Evolutionary conservation across 1,140 invertebrate genomes (phyloP).

Genomic region (Pectinophora gossypiella): DNA sequence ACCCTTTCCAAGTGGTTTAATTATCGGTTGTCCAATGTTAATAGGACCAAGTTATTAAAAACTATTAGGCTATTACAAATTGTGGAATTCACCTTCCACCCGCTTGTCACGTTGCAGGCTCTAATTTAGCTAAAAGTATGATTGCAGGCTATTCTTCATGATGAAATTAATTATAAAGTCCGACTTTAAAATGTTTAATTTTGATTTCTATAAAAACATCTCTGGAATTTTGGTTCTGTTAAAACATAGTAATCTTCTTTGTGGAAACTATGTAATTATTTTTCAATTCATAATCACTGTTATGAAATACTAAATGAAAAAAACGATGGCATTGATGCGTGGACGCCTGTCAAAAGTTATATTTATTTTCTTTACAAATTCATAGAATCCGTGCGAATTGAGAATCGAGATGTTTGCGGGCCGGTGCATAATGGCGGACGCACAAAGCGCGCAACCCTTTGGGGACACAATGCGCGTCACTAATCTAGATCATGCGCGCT

Average conservation of each 20-base stretch:
- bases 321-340: constrained; percentile 63
- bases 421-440: constrained; percentile 53
- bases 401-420: constrained; percentile 66
- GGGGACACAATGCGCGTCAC: constrained; percentile 70
- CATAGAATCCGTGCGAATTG: constrained; percentile 68
- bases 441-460: constrained; percentile 67
- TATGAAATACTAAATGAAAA: constrained; percentile 63
- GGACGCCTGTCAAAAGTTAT: constrained; percentile 71
- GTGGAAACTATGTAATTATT: too few relatives aligned
- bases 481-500: constrained; percentile 71
- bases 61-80: constrained; percentile 63
- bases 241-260: constrained; percentile 3
- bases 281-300: too few relatives aligned
- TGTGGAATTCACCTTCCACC: constrained; percentile 30
- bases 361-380: constrained; percentile 75
- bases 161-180: constrained; percentile 45
- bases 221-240: constrained; percentile 1
- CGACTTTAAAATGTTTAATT: neutral
- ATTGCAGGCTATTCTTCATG: constrained; percentile 40
- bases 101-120: constrained; percentile 37
- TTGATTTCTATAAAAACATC: neutral
- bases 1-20: constrained; percentile 53
- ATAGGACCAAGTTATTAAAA: constrained; percentile 64
- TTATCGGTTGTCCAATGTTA: constrained; percentile 58
- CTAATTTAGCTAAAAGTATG: constrained; percentile 62